phyloP scores from a whole-genome alignment of 53 echinoderm and acorn worm genomes.

The Henricia sp. region DNA sequence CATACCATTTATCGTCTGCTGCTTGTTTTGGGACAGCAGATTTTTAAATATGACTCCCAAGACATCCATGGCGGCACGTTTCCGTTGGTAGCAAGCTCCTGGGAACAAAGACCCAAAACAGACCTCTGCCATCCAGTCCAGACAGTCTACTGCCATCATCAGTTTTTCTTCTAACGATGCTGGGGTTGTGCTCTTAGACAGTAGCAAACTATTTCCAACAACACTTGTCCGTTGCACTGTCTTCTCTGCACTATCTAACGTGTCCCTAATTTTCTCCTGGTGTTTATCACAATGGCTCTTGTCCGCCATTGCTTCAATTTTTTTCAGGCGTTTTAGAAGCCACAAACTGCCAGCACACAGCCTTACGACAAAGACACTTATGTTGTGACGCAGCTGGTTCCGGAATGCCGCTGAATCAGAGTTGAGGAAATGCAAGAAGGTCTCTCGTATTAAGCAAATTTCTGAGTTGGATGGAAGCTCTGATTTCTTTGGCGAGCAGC shows the following conservation, averaged over 20 bases:
- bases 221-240: not conserved
- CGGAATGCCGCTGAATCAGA: slow-evolving; percentile 85
- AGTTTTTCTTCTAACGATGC: not conserved
- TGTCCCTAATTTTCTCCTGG: not conserved
- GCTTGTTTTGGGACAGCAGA: slow-evolving; percentile 19
- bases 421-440: slow-evolving; percentile 72
- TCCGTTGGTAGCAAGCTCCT: slow-evolving; percentile 96
- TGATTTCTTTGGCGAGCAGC: slow-evolving; percentile 72
- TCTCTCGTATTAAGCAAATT: slow-evolving; percentile 56
- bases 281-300: no score
- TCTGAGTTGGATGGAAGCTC: slow-evolving; percentile 68
- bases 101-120: slow-evolving; percentile 78
- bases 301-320: slow-evolving; percentile 6
- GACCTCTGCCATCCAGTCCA: slow-evolving; percentile 72
- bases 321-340: slow-evolving; percentile 62
- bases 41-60: slow-evolving; percentile 68
- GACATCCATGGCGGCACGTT: slow-evolving; percentile 74
- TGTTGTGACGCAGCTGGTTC: slow-evolving; percentile 67
- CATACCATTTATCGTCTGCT: slow-evolving; percentile 39
- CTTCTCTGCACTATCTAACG: not conserved
- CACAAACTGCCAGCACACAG: slow-evolving; percentile 66
- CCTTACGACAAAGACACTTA: slow-evolving; percentile 67
- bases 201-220: not conserved
- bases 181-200: not conserved
- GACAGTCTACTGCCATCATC: slow-evolving; percentile 43